phyloP scores from a whole-genome alignment of 2,113 vertebrate genomes.

The Mirza zaza region DNA sequence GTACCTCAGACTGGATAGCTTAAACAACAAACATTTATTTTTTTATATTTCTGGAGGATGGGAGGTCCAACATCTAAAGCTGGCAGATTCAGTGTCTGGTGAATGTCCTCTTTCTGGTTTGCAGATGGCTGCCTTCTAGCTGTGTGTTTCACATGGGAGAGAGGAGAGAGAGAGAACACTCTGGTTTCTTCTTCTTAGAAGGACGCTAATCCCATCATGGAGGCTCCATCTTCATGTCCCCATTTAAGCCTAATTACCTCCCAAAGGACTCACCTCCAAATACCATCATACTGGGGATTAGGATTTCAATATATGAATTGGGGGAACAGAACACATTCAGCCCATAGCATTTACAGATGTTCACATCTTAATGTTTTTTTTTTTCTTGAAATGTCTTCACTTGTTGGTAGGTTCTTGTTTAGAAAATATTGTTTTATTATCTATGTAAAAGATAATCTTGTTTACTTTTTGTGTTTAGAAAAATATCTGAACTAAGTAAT shows the following conservation, averaged over 20 bases:
- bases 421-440: slow-evolving; percentile 10
- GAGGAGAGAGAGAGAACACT: neutral
- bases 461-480: neutral
- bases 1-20: neutral
- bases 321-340: neutral
- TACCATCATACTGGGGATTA: neutral
- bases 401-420: neutral
- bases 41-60: neutral
- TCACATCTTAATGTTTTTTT: neutral
- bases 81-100: neutral
- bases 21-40: neutral
- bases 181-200: neutral
- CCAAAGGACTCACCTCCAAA: neutral
- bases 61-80: neutral
- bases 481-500: neutral
- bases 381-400: slow-evolving; percentile 18
- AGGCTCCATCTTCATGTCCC: neutral
- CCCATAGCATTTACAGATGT: neutral
- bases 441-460: neutral
- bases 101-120: neutral
- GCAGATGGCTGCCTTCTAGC: neutral
- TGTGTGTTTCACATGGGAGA: neutral
- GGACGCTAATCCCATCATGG: neutral
- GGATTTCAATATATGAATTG: neutral
- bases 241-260: neutral